Evolutionary conservation across 2,113 vertebrate species (phyloP).

Genomic region (Podarcis muralis): DNA sequence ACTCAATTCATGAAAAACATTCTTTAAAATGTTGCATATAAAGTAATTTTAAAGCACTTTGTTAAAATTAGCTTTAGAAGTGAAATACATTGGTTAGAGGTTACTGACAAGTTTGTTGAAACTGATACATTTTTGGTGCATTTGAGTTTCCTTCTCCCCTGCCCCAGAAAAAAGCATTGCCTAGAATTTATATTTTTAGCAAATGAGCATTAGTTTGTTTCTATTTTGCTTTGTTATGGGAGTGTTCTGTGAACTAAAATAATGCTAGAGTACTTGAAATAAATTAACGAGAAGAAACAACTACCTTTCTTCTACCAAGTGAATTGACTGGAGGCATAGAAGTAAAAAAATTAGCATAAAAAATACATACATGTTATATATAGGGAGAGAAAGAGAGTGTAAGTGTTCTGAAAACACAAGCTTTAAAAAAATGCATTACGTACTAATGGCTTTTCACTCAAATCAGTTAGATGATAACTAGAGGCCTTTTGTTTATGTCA

Average conservation of each 20-base stretch:
- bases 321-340: neutral
- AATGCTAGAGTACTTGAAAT: neutral
- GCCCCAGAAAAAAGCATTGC: too few species aligned
- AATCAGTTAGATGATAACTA: slow-evolving; percentile 4
- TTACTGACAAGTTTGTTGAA: neutral
- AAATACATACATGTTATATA: neutral
- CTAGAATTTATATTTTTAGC: neutral
- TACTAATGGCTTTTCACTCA: slow-evolving; percentile 48
- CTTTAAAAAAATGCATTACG: slow-evolving; percentile 43
- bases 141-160: neutral
- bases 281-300: neutral
- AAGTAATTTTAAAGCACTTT: neutral
- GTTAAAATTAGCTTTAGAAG: accelerated
- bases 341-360: neutral
- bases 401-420: neutral
- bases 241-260: neutral
- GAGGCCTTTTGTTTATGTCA: slow-evolving; percentile 40
- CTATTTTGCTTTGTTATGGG: neutral
- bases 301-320: neutral
- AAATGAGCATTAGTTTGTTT: neutral
- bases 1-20: neutral
- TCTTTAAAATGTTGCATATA: neutral
- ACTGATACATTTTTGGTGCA: too few species aligned
- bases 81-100: neutral
- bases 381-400: too few species aligned